phyloP scores from a whole-genome alignment of 2,113 vertebrate species.

The Phasianus colchicus region DNA sequence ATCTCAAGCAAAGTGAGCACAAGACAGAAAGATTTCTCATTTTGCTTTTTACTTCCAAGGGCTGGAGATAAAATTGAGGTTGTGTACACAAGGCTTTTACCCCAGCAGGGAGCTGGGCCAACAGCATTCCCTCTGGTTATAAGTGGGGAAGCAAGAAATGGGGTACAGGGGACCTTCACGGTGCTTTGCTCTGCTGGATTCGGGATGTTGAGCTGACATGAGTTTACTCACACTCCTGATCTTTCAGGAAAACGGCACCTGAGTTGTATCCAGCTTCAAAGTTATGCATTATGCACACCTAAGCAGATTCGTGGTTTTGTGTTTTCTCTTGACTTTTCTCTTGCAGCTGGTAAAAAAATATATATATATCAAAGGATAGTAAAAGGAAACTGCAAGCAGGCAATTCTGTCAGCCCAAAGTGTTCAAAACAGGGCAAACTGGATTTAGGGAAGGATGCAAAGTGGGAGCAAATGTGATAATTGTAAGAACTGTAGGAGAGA shows the following conservation, averaged over 20 bases:
- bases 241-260: background rate
- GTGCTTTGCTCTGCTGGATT: background rate
- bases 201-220: background rate
- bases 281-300: background rate
- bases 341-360: constrained; percentile 20
- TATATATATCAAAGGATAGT: constrained; percentile 6
- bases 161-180: background rate
- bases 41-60: background rate
- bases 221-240: background rate
- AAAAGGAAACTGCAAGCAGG: background rate
- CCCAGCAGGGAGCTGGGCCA: background rate
- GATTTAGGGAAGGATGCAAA: background rate
- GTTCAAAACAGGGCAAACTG: background rate
- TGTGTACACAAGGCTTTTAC: background rate
- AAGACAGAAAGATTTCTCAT: background rate
- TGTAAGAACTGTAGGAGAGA: constrained; percentile 35
- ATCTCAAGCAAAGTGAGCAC: background rate
- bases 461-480: constrained; percentile 35
- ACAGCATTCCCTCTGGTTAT: background rate
- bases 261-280: background rate
- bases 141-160: background rate
- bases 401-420: background rate
- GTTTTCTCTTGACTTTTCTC: background rate
- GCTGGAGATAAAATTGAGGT: background rate
- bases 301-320: background rate